These are phyloP conservation scores for Alviniconcha marisindica DNA, from an alignment of 1,140 invertebrate genomes.

Conservation along the genomic window DNA sequence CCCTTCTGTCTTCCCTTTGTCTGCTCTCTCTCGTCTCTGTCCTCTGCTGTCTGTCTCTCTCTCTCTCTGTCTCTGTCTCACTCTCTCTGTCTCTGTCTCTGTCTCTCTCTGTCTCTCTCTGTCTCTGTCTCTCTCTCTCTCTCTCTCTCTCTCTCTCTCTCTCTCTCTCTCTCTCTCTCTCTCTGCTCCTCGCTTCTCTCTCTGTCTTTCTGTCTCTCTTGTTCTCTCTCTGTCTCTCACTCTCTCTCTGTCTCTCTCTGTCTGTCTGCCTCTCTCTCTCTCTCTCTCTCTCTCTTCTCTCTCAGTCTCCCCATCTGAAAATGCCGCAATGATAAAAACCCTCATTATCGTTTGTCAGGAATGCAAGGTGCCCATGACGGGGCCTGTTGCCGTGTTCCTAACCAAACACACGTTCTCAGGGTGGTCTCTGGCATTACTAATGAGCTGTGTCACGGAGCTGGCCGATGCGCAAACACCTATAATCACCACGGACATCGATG, in stretches of 20 bases:
- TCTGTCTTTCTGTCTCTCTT: slow-evolving; percentile 6
- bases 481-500: too few species aligned
- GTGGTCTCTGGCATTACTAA: too few species aligned
- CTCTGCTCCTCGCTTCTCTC: background rate
- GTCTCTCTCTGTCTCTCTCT: background rate
- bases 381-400: too few species aligned
- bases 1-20: background rate
- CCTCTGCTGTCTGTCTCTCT: background rate
- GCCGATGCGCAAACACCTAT: too few species aligned
- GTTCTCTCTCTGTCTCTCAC: background rate
- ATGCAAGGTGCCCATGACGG: too few species aligned
- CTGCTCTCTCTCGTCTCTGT: background rate
- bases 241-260: too few species aligned
- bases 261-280: background rate
- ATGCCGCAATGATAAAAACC: too few species aligned
- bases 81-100: background rate
- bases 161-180: slow-evolving; percentile 16
- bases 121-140: background rate
- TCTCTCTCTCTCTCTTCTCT: background rate
- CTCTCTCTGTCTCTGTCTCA: background rate
- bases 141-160: slow-evolving; percentile 13
- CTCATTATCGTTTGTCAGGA: too few species aligned
- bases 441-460: too few species aligned
- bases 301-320: background rate
- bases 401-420: too few species aligned